Base-by-base conservation (phyloP, 2,888 invertebrate genomes). In the Taphrorychus bicolor region DNA sequence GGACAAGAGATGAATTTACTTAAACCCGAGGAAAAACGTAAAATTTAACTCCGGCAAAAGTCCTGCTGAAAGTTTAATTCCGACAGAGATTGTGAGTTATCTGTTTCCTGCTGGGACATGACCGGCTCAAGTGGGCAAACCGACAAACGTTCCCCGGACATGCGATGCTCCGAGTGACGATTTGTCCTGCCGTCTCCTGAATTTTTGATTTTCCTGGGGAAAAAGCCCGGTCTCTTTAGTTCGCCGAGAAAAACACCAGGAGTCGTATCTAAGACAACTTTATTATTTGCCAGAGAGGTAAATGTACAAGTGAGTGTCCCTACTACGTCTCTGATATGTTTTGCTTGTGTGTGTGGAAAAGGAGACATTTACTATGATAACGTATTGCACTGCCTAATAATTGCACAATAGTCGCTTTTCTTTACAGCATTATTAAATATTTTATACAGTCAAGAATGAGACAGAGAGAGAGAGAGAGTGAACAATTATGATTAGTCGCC, bases 41-140 rank as follows among this genome's bases (percentile, higher is more conserved):
- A 45, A 45, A 45, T 45, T 45, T 45, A 45, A 32, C 32, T 32
- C 32, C 32, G 14, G 16, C 5, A 45, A 45, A 45, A 16, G 32
- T 32, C 57, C 60, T 56, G 57, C 53, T 79, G 69, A 79, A 80
- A 77, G 77, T 80, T 80, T 80, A 76, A 80, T 76, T 73, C 73
- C 73, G 73, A 77, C 77, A 78, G 77, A 78, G 80, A 80, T 80
- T 80, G 80, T 80, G 78, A 80, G 78, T 79, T 80, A 80, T 80
- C 78, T 77, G 76, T 76, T 75, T 73, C 71, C 73, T 74, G 73
- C 69, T 67, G 70, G 72, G 71, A 77, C 76, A 78, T 77, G 78
- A 77, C 77, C 74, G 74, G 71, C 69, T 75, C 76, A 78, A 78
- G 77, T 76, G 77, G 76, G 71, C 73, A 66, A 21, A 42, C 52